Conservation (phyloP, 2,797 vertebrate genomes). For the Ara ararauna region DNA sequence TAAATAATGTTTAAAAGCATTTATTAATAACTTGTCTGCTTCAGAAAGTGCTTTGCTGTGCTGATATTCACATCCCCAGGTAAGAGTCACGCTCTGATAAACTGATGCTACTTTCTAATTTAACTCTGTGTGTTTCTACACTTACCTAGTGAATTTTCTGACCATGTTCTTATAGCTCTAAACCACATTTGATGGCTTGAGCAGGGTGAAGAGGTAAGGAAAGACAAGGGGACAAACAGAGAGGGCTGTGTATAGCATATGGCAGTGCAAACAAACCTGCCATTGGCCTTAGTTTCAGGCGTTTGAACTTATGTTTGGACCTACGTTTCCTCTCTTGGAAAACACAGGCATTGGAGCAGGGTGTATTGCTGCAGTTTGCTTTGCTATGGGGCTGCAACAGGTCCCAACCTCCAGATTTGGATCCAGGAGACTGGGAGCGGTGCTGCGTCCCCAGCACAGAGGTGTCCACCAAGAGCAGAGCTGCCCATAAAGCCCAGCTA, state of each 20-base stretch:
- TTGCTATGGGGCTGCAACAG: background rate
- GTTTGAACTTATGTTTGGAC: background rate
- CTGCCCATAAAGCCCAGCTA: background rate
- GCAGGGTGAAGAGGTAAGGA: background rate
- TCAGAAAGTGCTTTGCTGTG: constrained; percentile 7
- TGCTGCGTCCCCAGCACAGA: background rate
- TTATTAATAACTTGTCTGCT: constrained; percentile 15
- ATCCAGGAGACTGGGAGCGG: background rate
- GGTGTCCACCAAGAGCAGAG: background rate
- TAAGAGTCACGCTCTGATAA: background rate
- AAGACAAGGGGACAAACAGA: background rate
- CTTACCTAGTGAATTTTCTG: background rate
- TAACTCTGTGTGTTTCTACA: background rate
- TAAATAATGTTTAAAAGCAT: background rate
- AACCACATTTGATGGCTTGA: background rate
- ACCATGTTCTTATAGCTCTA: background rate
- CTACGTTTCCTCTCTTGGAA: background rate
- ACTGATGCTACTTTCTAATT: background rate
- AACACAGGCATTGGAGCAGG: background rate
- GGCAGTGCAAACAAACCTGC: background rate
- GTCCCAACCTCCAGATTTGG: background rate
- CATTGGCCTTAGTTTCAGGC: background rate
- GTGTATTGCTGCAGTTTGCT: no score
- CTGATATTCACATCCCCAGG: background rate
- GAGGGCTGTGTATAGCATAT: rapidly evolving